phyloP scores from a whole-genome alignment of 1,140 invertebrate genomes.

The Neoseiulus cucumeris region DNA sequence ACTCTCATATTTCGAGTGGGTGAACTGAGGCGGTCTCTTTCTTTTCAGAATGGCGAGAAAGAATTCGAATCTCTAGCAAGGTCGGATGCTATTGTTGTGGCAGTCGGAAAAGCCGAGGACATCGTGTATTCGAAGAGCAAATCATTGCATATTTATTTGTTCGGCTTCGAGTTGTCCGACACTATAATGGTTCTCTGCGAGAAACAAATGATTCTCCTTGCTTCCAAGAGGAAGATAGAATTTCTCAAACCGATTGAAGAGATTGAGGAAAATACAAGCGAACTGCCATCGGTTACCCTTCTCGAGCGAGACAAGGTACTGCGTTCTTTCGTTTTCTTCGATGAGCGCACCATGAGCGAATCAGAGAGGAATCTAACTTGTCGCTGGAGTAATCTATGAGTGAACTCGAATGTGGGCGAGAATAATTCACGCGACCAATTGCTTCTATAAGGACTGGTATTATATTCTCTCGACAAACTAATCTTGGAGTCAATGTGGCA shows the following conservation, averaged over 20 bases:
- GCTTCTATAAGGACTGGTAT: no score
- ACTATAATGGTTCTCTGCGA: constrained; percentile 79
- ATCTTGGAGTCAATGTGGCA: no score
- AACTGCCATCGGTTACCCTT: constrained; percentile 61
- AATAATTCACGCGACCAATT: no score
- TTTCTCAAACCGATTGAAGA: constrained; percentile 77
- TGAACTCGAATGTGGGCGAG: no score
- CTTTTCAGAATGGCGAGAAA: constrained; percentile 43
- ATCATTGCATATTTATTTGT: constrained; percentile 83
- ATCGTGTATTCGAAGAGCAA: constrained; percentile 87
- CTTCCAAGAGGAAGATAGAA: constrained; percentile 94
- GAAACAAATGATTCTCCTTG: constrained; percentile 62
- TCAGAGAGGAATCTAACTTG: no score
- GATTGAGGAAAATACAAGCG: constrained; percentile 54
- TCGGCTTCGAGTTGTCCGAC: constrained; percentile 89
- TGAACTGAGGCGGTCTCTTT: neutral
- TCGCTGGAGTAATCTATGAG: no score
- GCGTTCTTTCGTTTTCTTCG: no score
- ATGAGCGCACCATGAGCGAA: no score
- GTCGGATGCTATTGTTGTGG: constrained; percentile 68
- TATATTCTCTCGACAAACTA: no score
- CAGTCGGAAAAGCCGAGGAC: constrained; percentile 78
- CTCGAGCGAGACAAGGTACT: constrained; percentile 74
- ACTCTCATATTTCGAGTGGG: no score
- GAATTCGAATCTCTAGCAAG: constrained; percentile 54